Evolutionary conservation across 1,140 invertebrate species (phyloP), one percentile per base, ranked within the genome.

Genomic region (Piezodorus guildinii): DNA sequence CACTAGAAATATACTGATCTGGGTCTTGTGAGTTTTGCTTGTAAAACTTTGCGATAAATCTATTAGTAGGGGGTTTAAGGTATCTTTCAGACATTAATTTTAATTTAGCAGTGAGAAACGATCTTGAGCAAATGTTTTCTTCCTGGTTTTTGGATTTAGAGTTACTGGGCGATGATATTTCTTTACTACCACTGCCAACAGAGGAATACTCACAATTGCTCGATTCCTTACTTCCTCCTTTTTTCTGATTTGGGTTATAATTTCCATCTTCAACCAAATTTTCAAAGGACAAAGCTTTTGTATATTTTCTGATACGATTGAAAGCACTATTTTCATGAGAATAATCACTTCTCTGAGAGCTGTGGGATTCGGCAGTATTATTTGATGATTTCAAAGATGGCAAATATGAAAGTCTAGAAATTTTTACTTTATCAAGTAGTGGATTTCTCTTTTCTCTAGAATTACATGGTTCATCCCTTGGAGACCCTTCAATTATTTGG

Each of bases 371-470:
- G 16, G 51, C 19, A 2, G 34, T 54, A 43, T 12, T 23, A 14
- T 1, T n/a, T 12, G 30, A 30, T 25, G 62, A 52, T 63, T 63
- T 63, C n/a, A 76, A 76, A 16, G 80, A 81, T 67, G 79, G 79
- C 72, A 86, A 84, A 71, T 84, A 85, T 5, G 82, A 85, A 44
- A 87, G 72, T 70, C 81, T 80, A 10, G 84, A 85, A 68, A 84
- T 85, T 71, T 85, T 85, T 2, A 86, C 84, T 69, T 81, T 80
- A 65, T 86, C 84, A 23, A 86, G 75, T 45, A 87, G 75, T 2
- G 84, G 84, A 70, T 85, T 85, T 51, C 81, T 75, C 70, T 83
- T 85, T 72, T 86, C 83, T 69, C 79, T 56, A 76, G 58, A 71
- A 75, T 3, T 76, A 56, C 8, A 72, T 70, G 79, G 72, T 75